Conservation (phyloP, 2,797 vertebrate genomes). For the Typhlichthys eigenmanni region DNA sequence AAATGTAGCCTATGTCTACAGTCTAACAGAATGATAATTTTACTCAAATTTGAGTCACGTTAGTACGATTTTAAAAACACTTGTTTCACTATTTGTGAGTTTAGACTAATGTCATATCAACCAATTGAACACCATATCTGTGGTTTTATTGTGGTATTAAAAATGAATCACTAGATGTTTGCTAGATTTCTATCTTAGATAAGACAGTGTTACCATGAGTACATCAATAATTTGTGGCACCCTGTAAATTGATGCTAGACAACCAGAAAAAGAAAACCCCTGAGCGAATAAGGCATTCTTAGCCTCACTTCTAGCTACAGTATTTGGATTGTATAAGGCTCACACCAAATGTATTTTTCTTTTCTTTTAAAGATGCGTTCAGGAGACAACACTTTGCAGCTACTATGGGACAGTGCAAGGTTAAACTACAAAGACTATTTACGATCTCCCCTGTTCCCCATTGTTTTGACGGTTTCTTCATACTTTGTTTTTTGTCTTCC, state of each 20-base stretch:
- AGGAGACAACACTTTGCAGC: conserved; percentile 61
- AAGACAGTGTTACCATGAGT: neutral
- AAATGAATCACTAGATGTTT: too few species aligned
- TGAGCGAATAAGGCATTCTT: conserved; percentile 16
- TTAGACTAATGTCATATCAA: too few species aligned
- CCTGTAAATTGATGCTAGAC: conserved; percentile 46
- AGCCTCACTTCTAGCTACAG: conserved; percentile 19
- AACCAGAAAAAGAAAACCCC: conserved; percentile 23
- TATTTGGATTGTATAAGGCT: conserved; percentile 5
- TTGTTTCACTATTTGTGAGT: too few species aligned
- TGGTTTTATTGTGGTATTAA: too few species aligned
- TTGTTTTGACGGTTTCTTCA: conserved; percentile 71
- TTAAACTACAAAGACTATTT: conserved; percentile 67
- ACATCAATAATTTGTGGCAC: conserved; percentile 61
- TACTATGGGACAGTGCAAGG: conserved; percentile 69
- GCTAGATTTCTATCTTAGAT: conserved; percentile 12
- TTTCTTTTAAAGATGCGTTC: conserved; percentile 40
- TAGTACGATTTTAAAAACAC: neutral
- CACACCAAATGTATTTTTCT: neutral
- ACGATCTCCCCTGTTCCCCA: conserved; percentile 74
- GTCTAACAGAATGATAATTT: neutral
- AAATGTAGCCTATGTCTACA: too few species aligned
- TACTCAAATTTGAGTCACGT: neutral
- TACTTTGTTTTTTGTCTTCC: conserved; percentile 73
- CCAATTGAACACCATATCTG: too few species aligned